Evolutionary conservation across 2,888 invertebrate species (phyloP), one percentile per base, ranked within the genome.

Genomic region (Andrena dorsata): DNA sequence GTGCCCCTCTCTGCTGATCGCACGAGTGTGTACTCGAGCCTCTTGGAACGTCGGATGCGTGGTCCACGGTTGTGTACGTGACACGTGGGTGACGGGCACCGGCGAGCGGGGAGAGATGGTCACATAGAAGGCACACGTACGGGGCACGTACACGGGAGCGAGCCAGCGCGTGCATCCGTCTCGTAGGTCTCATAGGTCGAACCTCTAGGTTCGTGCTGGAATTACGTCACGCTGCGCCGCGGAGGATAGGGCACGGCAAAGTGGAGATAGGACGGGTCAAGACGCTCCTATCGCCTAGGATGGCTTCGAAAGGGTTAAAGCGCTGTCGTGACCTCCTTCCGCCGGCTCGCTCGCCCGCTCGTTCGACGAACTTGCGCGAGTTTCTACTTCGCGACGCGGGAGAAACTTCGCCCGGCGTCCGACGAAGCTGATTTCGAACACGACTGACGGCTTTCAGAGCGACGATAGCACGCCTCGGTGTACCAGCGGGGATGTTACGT

Each of bases 261-360:
- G 90, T 85, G 85, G 79, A 86, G 88, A 91, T 89, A 86, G 90
- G 84, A 90, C 87, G 89, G 91, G 90, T 91, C 91, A 91, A 91
- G 91, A 91, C 89, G 90, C 86, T 90, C 87, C 88, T 89, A 89
- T 91, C 89, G 87, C 82, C 87, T 86, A 77, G 85, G 85, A 85
- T 86, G 83, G 84, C 89, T 85, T 87, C 88, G 88, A 86, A 90
- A 89, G 90, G 89, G 89, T 89, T 90, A 89, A 90, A 88, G 89
- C 87, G 88, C 86, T 88, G 87, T 90, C 89, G 87, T 85, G 85
- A 89, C 89, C 88, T 84, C 86, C 83, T 86, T 86, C 82, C 80
- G 71, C 76, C 58, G 73, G 65, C 65, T 79, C 85, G 41, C 41
- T 41, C 41, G 41, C 41, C 8, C 32, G 32, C 1, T 41, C 41